These are phyloP conservation scores for Axis porcinus DNA, from an alignment of 2,113 vertebrate species.

Conservation along the genomic window DNA sequence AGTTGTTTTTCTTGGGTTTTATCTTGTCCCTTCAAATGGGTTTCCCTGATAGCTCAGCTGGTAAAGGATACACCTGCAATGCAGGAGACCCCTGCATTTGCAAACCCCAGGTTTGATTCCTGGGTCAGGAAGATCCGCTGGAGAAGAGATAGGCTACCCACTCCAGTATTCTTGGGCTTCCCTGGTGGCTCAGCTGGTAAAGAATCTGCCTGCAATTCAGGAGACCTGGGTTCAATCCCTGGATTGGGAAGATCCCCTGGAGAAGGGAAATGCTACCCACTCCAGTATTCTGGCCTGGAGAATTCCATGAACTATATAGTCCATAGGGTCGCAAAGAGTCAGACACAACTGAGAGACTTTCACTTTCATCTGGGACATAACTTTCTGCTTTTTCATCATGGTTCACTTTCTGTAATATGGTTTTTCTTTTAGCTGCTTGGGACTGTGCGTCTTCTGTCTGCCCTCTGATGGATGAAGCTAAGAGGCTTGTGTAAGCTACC, in stretches of 20 bases:
- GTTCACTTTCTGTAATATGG: background rate
- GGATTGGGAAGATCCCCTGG: background rate
- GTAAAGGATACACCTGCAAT: background rate
- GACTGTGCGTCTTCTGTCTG: background rate
- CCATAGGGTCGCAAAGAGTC: background rate
- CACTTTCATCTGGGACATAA: background rate
- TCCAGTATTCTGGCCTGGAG: background rate
- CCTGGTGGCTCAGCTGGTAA: background rate
- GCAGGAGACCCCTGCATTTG: background rate
- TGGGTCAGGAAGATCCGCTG: background rate
- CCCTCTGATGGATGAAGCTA: background rate
- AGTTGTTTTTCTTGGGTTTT: background rate
- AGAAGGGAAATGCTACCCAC: background rate
- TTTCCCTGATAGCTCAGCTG: background rate
- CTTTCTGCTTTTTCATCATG: background rate
- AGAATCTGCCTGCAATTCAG: background rate
- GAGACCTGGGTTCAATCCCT: background rate
- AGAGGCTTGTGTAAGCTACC: background rate
- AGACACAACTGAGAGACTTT: background rate
- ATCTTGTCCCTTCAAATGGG: background rate
- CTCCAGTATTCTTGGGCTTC: background rate
- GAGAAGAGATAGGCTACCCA: background rate
- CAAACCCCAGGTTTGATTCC: background rate
- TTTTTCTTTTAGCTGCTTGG: background rate
- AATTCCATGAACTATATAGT: background rate